Conservation (phyloP, 2,113 vertebrate species). For the Crotalus horridus region DNA sequence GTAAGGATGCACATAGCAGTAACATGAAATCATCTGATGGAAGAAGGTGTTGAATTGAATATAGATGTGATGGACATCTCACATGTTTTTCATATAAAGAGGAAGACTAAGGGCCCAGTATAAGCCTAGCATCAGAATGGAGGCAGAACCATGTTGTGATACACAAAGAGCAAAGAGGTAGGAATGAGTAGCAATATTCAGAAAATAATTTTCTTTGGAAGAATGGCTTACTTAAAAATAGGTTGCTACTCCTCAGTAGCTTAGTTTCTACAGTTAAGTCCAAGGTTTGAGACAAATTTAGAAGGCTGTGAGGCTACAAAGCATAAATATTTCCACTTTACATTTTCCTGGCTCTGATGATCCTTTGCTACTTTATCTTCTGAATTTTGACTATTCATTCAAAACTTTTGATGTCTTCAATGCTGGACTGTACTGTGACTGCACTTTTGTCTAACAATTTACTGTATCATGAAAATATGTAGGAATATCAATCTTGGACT, state of each 20-base stretch:
- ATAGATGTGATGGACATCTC: neutral
- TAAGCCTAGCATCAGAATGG: neutral
- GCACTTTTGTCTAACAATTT: neutral
- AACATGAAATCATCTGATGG: conserved; percentile 92
- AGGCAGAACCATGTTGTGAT: neutral
- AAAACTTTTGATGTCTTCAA: neutral
- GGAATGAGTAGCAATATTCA: neutral
- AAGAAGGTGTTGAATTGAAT: conserved; percentile 16
- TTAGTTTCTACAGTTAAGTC: neutral
- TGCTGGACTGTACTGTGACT: neutral
- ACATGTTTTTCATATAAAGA: neutral
- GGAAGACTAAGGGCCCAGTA: neutral
- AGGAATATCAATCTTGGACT: neutral
- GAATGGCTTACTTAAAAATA: neutral
- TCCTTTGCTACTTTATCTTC: neutral
- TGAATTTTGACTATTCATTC: neutral
- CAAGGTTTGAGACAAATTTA: neutral
- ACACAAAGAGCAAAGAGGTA: neutral
- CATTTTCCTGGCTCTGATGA: neutral
- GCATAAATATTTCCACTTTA: neutral
- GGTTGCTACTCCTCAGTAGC: neutral
- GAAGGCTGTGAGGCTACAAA: neutral
- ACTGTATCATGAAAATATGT: neutral
- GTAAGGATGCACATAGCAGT: conserved; percentile 91
- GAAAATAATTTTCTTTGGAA: neutral